Conservation (phyloP, 2,113 vertebrate species). For the Ochotona princeps region DNA sequence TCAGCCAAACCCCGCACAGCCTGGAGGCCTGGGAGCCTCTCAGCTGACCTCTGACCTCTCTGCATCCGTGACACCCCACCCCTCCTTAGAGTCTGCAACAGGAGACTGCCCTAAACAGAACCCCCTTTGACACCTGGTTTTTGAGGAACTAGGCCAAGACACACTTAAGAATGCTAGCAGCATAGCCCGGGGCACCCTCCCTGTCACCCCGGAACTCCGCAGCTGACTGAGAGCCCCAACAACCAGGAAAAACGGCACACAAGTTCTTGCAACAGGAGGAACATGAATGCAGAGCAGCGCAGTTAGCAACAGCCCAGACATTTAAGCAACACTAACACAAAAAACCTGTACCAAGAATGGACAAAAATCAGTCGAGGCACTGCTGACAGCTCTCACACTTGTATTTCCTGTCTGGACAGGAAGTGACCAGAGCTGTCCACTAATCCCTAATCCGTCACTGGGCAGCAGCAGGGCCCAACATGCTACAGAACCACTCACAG, state of each 20-base stretch:
- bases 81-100: conserved; percentile 1
- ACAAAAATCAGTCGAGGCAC: conserved; percentile 1
- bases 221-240: neutral
- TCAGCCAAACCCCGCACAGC: neutral
- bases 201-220: neutral
- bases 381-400: neutral
- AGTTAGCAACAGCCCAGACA: neutral
- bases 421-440: conserved; percentile 31
- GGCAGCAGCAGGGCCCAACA: conserved; percentile 12
- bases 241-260: neutral
- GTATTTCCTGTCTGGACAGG: conserved; percentile 37
- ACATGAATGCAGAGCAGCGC: neutral
- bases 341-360: conserved; percentile 12
- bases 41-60: neutral
- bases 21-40: neutral
- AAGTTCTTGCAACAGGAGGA: neutral
- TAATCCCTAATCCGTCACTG: neutral
- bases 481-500: conserved; percentile 14
- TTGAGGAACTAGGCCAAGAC: neutral
- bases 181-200: neutral
- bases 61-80: neutral
- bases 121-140: neutral
- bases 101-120: neutral
- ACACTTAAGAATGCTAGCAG: neutral
- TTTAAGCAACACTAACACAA: conserved; percentile 21